A percentile compares a stretch with the other conserved stretches of the same genome.
phyloP scores from a whole-genome alignment of 2,888 invertebrate species.

The Phasia obesa region DNA sequence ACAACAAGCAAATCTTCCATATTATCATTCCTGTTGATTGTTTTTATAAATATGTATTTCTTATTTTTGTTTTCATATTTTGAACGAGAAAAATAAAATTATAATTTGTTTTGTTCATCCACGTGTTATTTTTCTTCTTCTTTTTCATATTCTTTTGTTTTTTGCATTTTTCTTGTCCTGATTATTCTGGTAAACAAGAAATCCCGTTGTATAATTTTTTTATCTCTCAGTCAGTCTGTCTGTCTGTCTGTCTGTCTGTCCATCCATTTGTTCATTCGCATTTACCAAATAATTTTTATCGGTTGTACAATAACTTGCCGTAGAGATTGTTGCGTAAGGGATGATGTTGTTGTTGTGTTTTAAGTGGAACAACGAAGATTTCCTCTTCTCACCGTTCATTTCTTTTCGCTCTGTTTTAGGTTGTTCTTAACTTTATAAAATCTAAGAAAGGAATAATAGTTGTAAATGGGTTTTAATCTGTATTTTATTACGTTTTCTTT shows the following conservation, averaged over 20 bases:
- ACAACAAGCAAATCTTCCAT: constrained; percentile 29
- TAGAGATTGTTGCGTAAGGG: constrained; percentile 28
- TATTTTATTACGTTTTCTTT: constrained; percentile 30
- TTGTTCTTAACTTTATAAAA: constrained; percentile 21
- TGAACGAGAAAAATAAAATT: constrained; percentile 23
- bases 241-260: constrained; percentile 11
- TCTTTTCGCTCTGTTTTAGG: not conserved
- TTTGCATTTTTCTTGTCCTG: not conserved
- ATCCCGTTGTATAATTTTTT: not conserved
- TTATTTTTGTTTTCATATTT: constrained; percentile 40
- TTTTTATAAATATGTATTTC: not conserved
- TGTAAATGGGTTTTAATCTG: constrained; percentile 25
- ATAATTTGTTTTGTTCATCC: constrained; percentile 60
- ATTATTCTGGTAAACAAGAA: constrained; percentile 4
- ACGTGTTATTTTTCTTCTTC: constrained; percentile 61
- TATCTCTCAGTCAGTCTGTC: not conserved
- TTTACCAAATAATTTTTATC: not conserved
- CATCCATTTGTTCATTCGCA: not conserved
- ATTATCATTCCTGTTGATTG: constrained; percentile 34
- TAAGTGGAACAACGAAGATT: constrained; percentile 28
- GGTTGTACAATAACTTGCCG: constrained; percentile 1
- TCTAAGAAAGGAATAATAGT: not conserved
- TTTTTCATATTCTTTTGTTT: too few species aligned
- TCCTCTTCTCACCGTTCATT: not conserved
- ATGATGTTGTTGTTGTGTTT: constrained; percentile 31